Conservation (phyloP, 2,888 invertebrate genomes). For the Disparrhopalites patrizii region DNA sequence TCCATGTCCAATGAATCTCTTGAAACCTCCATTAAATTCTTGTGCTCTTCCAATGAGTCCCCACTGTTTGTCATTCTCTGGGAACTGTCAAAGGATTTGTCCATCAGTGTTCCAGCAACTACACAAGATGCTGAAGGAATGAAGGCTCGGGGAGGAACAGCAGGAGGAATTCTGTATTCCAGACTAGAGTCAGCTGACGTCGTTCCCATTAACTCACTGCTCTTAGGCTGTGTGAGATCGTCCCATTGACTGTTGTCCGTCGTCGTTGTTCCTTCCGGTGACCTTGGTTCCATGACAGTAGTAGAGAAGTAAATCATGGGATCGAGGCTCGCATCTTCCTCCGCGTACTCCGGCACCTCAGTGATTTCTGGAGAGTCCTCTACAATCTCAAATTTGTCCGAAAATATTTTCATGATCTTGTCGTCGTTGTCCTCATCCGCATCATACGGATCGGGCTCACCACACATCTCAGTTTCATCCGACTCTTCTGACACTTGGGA, state of each 20-base stretch:
- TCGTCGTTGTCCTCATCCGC: slow-evolving; percentile 39
- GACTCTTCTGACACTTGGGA: slow-evolving; percentile 58
- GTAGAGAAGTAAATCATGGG: slow-evolving; percentile 44
- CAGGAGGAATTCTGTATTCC: slow-evolving; percentile 47
- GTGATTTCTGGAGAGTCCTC: slow-evolving; percentile 36
- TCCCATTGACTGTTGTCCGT: slow-evolving; percentile 36
- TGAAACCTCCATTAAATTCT: slow-evolving; percentile 57
- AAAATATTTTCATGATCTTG: slow-evolving; percentile 45
- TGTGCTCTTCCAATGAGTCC: slow-evolving; percentile 49
- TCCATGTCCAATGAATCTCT: slow-evolving; percentile 63
- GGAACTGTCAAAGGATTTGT: not conserved
- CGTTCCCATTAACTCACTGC: slow-evolving; percentile 38
- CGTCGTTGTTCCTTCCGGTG: slow-evolving; percentile 38
- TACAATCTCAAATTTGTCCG: slow-evolving; percentile 44
- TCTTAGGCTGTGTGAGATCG: slow-evolving; percentile 31
- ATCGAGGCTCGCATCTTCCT: slow-evolving; percentile 11
- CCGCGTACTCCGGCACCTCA: slow-evolving; percentile 23
- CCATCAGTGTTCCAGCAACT: not conserved
- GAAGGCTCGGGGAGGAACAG: not conserved
- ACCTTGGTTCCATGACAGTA: slow-evolving; percentile 43
- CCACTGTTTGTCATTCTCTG: slow-evolving; percentile 46
- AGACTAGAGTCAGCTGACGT: slow-evolving; percentile 49
- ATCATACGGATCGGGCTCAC: slow-evolving; percentile 35
- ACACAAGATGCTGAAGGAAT: not conserved
- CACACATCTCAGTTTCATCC: slow-evolving; percentile 53